Evolutionary conservation across 1,140 invertebrate species (phyloP), one percentile per base, ranked within the genome.

Genomic region (Cotesia glomerata): DNA sequence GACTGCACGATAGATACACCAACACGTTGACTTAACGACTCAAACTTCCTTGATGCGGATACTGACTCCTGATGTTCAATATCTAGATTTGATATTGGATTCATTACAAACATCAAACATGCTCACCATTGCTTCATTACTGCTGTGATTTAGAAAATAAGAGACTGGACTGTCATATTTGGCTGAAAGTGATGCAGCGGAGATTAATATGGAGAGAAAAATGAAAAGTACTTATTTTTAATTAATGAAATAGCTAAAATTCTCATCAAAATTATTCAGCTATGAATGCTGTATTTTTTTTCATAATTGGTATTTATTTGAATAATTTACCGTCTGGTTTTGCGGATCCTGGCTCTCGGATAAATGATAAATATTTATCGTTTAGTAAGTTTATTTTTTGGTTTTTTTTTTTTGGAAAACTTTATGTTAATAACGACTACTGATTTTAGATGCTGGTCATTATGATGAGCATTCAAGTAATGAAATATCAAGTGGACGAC

Each of bases 361-460:
- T 76, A 52, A 86, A 86, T 69, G 82, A 86, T 71, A 81, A 83
- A 39, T 85, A 81, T 73, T 71, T 85, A 16, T 64, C 54, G 4
- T 72, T 79, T 16, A 81, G 84, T 85, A 73, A 81, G 79, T 78
- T 26, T 35, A 54, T 7, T 16, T 2, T 45, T 45, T 45, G 0
- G 8, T 9, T 45, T 45, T 9, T 0, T 45, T 9, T 45, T 5
- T 45, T 45, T 7, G 11, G 11, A 45, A 45, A 45, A 45, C 13
- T 39, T 5, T 36, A 7, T 64, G 35, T n/a, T 36, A 66, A 66
- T 35, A 45, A 34, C 45, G 8, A 71, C 16, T 58, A 58, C 16
- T 58, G 26, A 5, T 54, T 56, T 70, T 13, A n/a, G 69, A 67
- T 62, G 45, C 3, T 69, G 11, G 69, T 76, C 3, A 73, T 78